Conservation (phyloP, 2,888 invertebrate species). For the Amblyjoppa proteus region DNA sequence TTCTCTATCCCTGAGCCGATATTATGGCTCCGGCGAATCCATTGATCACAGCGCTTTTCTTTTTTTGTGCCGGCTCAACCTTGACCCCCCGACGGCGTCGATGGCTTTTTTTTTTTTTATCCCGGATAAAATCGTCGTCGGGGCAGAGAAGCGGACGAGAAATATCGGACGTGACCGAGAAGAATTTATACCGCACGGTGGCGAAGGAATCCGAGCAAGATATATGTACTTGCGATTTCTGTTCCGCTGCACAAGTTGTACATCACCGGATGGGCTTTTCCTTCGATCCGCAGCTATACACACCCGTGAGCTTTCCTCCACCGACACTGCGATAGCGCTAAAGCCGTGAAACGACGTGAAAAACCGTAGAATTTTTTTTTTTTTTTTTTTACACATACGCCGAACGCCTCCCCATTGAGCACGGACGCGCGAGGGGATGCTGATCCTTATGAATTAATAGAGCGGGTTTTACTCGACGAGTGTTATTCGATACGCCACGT, state of each 20-base stretch:
- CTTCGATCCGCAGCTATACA: constrained; percentile 53
- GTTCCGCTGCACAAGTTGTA: constrained; percentile 68
- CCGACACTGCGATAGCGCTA: background rate
- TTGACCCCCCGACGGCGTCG: constrained; percentile 57
- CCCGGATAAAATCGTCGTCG: constrained; percentile 56
- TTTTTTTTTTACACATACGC: background rate
- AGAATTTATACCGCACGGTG: constrained; percentile 68
- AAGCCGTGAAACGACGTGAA: constrained; percentile 24
- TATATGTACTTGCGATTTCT: constrained; percentile 71
- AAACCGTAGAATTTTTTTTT: constrained; percentile 24
- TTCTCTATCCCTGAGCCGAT: constrained; percentile 15
- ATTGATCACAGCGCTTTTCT: constrained; percentile 52
- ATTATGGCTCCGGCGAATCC: constrained; percentile 18
- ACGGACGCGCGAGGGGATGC: background rate
- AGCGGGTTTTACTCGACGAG: constrained; percentile 7
- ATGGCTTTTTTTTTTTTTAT: constrained; percentile 51
- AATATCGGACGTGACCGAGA: constrained; percentile 70
- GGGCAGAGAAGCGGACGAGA: constrained; percentile 62
- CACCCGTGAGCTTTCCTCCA: constrained; percentile 40
- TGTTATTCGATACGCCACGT: background rate
- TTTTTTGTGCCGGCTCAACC: constrained; percentile 45
- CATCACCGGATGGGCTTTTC: constrained; percentile 64
- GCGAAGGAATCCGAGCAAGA: constrained; percentile 64
- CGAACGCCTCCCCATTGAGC: constrained; percentile 7
- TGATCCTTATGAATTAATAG: constrained; percentile 17